Evolutionary conservation across 2,797 vertebrate genomes (phyloP).

Genomic region (Varecia variegata): DNA sequence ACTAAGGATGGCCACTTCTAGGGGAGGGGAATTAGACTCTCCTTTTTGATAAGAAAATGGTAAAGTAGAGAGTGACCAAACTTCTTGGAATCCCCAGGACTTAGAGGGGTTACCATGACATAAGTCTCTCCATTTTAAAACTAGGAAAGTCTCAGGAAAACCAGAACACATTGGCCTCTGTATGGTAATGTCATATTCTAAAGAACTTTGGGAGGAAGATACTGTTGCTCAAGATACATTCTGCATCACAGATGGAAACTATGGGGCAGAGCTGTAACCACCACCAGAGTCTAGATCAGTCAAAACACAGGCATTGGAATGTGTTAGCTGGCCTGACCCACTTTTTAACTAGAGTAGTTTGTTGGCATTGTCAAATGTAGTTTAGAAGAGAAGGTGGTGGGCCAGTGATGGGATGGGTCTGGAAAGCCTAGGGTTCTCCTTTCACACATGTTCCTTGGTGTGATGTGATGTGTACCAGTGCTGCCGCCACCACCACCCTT

Average conservation of each 20-base stretch:
- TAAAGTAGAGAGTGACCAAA: not conserved
- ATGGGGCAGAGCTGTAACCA: not conserved
- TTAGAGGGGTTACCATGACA: not conserved
- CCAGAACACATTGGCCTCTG: not conserved
- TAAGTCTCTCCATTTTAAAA: not conserved
- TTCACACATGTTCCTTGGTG: not conserved
- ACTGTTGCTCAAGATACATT: not conserved
- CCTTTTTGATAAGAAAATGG: not conserved
- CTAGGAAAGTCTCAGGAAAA: not conserved
- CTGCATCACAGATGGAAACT: not conserved
- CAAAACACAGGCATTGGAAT: not conserved
- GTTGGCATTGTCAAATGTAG: not conserved
- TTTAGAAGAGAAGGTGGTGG: not conserved
- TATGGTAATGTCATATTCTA: not conserved
- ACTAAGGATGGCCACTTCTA: not conserved
- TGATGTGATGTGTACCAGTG: rapidly evolving
- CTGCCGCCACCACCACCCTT: rapidly evolving
- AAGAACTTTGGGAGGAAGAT: not conserved
- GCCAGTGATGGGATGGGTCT: not conserved
- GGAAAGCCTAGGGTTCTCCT: not conserved
- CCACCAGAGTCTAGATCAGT: not conserved
- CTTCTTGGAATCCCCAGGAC: not conserved
- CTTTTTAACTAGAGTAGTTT: not conserved
- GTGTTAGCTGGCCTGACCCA: not conserved
- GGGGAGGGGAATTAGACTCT: not conserved